Percentiles rank a stretch among this genome's conserved stretches.
These are phyloP conservation scores for Odontocolon sp. DNA, from an alignment of 2,888 invertebrate species.

Conservation along the genomic window DNA sequence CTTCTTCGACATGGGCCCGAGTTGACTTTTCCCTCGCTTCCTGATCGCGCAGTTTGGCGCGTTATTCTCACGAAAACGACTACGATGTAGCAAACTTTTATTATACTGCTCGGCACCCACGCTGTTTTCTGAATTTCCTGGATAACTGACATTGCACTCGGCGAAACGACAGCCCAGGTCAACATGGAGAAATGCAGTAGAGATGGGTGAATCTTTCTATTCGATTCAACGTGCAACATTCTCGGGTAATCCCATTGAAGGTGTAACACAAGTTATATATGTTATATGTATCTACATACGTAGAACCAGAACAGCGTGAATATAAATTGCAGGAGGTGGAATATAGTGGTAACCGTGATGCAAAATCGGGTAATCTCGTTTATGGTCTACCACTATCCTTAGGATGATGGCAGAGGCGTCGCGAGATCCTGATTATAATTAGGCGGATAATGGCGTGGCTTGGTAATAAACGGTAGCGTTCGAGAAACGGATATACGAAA, in stretches of 20 bases:
- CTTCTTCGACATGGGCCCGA: not conserved
- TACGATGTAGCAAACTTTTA: conserved; percentile 44
- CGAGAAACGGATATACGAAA: conserved; percentile 23
- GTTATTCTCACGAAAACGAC: conserved; percentile 46
- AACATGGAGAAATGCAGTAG: conserved; percentile 6
- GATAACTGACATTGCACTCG: conserved; percentile 32
- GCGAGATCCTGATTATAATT: conserved; percentile 41
- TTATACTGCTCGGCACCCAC: conserved; percentile 44
- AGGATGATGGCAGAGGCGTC: not conserved
- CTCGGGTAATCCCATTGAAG: not conserved
- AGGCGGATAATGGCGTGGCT: conserved; percentile 24
- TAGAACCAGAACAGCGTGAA: too few relatives aligned
- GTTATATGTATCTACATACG: not conserved
- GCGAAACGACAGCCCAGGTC: not conserved
- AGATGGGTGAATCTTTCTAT: conserved; percentile 9
- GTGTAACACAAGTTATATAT: not conserved
- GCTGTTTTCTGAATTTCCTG: conserved; percentile 43
- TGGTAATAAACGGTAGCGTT: conserved; percentile 27
- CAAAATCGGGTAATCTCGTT: conserved; percentile 34
- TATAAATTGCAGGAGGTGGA: conserved; percentile 13
- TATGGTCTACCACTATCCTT: conserved; percentile 7
- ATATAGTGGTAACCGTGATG: not conserved
- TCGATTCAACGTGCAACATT: conserved; percentile 6
- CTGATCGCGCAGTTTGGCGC: conserved; percentile 40
- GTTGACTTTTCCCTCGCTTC: not conserved